A percentile compares a stretch with the other conserved stretches of the same genome.
Conservation (phyloP, 2,113 vertebrate genomes). For the Daphoenositta chrysoptera region DNA sequence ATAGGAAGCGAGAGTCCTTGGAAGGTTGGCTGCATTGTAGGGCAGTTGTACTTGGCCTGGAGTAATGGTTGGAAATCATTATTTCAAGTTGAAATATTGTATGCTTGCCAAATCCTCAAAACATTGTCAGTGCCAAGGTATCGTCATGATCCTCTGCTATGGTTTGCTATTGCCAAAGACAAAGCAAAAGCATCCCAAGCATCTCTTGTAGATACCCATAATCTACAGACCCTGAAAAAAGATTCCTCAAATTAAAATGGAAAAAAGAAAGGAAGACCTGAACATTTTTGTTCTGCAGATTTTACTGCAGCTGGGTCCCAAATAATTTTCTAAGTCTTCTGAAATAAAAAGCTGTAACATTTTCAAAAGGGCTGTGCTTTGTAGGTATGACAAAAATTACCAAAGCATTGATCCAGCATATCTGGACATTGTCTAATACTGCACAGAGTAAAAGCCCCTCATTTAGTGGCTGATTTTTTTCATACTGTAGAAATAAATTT, state of each 20-base stretch:
- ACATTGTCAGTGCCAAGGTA: background rate
- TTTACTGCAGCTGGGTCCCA: background rate
- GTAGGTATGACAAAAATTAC: background rate
- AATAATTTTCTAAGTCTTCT: background rate
- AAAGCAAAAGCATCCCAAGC: background rate
- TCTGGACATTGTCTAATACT: background rate
- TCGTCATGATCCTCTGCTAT: background rate
- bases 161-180: background rate
- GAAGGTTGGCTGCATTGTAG: background rate
- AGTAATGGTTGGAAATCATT: background rate
- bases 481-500: background rate
- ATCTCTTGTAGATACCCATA: background rate
- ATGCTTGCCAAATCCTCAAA: background rate
- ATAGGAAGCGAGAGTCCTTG: background rate
- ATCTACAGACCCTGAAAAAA: background rate
- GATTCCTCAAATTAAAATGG: background rate
- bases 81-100: background rate
- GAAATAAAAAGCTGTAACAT: background rate
- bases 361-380: background rate
- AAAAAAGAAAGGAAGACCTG: background rate
- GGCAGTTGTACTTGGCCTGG: background rate
- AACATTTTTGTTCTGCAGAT: background rate
- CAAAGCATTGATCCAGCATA: background rate
- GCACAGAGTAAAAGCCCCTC: background rate
- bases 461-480: background rate